phyloP scores from a whole-genome alignment of 2,797 vertebrate species.

The Pelochelys cantorii region DNA sequence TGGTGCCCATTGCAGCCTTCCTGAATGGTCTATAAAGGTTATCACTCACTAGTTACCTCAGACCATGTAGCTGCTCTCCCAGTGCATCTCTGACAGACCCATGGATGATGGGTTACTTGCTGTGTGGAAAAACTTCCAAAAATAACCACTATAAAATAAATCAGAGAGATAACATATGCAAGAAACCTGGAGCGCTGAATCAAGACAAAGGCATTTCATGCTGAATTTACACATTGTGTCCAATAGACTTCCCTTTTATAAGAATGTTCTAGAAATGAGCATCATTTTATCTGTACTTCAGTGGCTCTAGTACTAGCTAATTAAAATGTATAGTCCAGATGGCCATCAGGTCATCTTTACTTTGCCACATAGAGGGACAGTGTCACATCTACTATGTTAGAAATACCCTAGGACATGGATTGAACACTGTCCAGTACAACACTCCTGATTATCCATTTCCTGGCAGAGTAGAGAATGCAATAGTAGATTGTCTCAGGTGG shows the following conservation, averaged over 20 bases:
- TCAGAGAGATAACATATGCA: not conserved
- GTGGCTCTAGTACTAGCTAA: not conserved
- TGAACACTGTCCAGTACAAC: not conserved
- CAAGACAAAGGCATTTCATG: not conserved
- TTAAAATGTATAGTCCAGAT: not conserved
- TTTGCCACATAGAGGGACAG: not conserved
- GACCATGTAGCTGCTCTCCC: not conserved
- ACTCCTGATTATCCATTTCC: not conserved
- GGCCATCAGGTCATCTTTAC: not conserved
- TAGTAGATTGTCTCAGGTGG: not conserved
- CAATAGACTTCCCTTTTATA: not conserved
- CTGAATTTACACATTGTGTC: not conserved
- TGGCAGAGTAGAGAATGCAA: not conserved
- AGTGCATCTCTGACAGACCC: not conserved
- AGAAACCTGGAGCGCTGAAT: not conserved
- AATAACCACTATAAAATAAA: not conserved
- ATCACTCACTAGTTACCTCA: not conserved
- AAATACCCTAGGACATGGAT: not conserved
- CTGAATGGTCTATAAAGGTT: not conserved
- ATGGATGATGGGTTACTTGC: not conserved
- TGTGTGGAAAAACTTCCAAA: not conserved
- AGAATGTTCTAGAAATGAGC: not conserved
- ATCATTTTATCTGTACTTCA: not conserved
- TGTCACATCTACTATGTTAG: not conserved
- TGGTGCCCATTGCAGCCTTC: not conserved